Evolutionary conservation across 1,140 invertebrate species (phyloP), one percentile per base, ranked within the genome.

Genomic region (Microplitis mediator): DNA sequence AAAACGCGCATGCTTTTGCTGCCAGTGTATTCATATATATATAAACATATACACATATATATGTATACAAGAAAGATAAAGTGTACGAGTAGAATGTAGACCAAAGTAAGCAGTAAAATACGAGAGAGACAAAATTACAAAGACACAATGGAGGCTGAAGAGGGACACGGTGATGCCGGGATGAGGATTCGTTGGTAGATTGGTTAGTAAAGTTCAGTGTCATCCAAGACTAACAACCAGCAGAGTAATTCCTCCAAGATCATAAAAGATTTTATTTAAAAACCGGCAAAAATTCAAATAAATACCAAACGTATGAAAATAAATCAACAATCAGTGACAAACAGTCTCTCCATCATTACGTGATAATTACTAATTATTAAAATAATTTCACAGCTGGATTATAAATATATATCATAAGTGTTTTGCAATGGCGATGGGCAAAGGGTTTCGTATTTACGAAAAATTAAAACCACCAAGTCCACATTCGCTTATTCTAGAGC

Each of bases 401-500:
- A 35, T 1, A 32, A 5, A 35, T 0, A 16, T 23, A n/a, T 6
- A 56, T 36, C 23, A 34, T 34, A 54, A 23, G 35, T 35, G 50
- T 39, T 64, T 50, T 51, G 81, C 76, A 78, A 97, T 97, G 96
- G 94, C 95, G 82, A 95, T 98, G 92, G 95, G 95, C 77, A 97
- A 97, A 89, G 92, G 92, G 63, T 97, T 95, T 87, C 93, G 95
- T 78, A 92, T 97, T 76, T 91, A 95, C 78, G 95, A 97, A 85
- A 97, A 97, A 87, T 90, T 93, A 74, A 91, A 92, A 75, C 92
- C 93, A 11, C 92, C 93, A 61, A 94, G 91, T 85, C 93, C 94
- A n/a, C 96, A 97, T 81, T 96, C 95, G 83, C 90, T 98, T 75
- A 89, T 98, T 64, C 87, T 98, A 70, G 95, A 97, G 83, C 94